Percentiles rank a stretch among this genome's conserved stretches.
phyloP scores from a whole-genome alignment of 2,888 invertebrate species.

The Nephrotoma appendiculata region DNA sequence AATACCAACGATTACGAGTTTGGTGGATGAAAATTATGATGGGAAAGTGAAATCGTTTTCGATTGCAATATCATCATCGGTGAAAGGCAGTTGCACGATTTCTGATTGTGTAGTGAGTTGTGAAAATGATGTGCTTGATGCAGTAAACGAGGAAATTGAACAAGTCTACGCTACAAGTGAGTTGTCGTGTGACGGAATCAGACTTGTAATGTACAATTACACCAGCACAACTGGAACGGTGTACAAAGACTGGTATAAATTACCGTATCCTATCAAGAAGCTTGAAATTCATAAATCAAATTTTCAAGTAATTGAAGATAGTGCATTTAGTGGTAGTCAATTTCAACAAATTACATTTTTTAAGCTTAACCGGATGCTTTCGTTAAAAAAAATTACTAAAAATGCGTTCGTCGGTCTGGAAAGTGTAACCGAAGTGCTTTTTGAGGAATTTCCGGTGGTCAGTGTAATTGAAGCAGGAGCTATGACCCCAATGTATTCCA shows the following conservation, averaged over 20 bases:
- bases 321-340: neutral
- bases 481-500: neutral
- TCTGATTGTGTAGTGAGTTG: neutral
- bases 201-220: neutral
- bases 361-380: neutral
- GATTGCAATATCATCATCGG: neutral
- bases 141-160: neutral
- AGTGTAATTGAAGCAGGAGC: neutral
- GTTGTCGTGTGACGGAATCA: neutral
- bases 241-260: neutral
- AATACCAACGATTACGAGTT: neutral
- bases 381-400: neutral
- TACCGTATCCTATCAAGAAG: neutral
- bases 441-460: neutral
- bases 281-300: neutral
- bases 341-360: neutral
- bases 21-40: neutral
- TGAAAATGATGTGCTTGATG: neutral
- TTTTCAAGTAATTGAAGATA: neutral
- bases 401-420: neutral
- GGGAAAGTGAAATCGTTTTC: neutral
- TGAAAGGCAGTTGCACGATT: neutral
- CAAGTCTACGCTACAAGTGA: neutral
- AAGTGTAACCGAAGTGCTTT: neutral
- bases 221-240: neutral